A percentile compares a stretch with the other conserved stretches of the same genome.
These are phyloP conservation scores for Enteromius fasciolatus DNA, from an alignment of 2,797 vertebrate genomes.

Conservation along the genomic window DNA sequence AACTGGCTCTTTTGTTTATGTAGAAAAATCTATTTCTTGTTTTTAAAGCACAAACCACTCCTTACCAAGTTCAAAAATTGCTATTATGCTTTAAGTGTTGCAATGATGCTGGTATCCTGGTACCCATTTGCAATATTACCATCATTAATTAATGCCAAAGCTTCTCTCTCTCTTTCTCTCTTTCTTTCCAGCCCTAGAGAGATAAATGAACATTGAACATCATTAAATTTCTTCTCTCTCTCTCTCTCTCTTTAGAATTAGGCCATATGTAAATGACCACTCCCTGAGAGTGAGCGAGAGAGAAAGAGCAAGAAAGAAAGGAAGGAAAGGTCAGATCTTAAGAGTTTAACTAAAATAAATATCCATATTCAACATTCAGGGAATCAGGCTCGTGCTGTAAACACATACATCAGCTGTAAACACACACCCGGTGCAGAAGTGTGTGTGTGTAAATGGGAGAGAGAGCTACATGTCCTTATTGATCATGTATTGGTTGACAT, in stretches of 20 bases:
- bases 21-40: neutral
- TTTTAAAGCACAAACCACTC: neutral
- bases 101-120: constrained; percentile 26
- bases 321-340: constrained; percentile 23
- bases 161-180: constrained; percentile 29
- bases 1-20: neutral
- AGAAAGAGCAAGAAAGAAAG: constrained; percentile 1
- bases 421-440: neutral
- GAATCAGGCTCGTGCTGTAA: neutral
- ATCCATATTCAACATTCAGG: constrained; percentile 18
- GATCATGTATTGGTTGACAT: constrained; percentile 49
- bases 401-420: constrained; percentile 11
- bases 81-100: constrained; percentile 21
- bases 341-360: constrained; percentile 31
- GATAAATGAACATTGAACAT: constrained; percentile 41
- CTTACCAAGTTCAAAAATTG: neutral
- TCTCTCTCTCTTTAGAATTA: constrained; percentile 20
- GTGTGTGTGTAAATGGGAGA: neutral
- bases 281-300: constrained; percentile 22
- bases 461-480: constrained; percentile 34
- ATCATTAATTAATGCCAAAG: constrained; percentile 47
- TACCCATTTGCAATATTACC: constrained; percentile 40
- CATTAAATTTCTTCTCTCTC: constrained; percentile 1
- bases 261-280: constrained; percentile 53
- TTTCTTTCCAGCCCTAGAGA: constrained; percentile 30